A percentile compares a stretch with the other conserved stretches of the same genome.
phyloP scores from a whole-genome alignment of 2,797 vertebrate genomes.

The Babyrousa celebensis region DNA sequence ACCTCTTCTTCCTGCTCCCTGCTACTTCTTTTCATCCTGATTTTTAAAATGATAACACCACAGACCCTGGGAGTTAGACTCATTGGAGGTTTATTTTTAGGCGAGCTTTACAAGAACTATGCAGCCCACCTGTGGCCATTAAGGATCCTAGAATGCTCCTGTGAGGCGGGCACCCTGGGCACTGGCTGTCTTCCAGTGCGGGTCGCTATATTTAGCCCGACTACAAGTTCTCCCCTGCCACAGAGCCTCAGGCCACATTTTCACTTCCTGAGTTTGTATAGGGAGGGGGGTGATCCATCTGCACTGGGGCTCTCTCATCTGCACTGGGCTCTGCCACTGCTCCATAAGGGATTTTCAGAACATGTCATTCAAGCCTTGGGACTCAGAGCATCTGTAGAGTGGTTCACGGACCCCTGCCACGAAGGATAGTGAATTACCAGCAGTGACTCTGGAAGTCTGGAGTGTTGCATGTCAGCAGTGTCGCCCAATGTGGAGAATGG shows the following conservation, averaged over 20 bases:
- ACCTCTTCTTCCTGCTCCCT: background rate
- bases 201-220: constrained; percentile 76
- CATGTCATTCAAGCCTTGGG: constrained; percentile 44
- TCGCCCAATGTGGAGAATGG: background rate
- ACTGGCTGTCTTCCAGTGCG: constrained; percentile 52
- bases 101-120: constrained; percentile 56
- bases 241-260: constrained; percentile 5
- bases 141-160: constrained; percentile 24
- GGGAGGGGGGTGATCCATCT: constrained; percentile 28
- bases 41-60: constrained; percentile 47
- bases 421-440: constrained; percentile 44
- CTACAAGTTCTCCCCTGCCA: constrained; percentile 53
- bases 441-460: background rate
- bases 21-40: constrained; percentile 18
- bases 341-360: constrained; percentile 60
- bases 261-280: constrained; percentile 58
- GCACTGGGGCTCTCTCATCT: constrained; percentile 39
- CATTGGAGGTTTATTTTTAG: constrained; percentile 73
- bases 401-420: background rate
- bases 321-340: constrained; percentile 34
- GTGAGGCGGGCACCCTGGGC: background rate
- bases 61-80: background rate
- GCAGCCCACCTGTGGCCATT: constrained; percentile 58
- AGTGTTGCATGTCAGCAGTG: background rate
- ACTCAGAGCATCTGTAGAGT: constrained; percentile 57